phyloP scores from a whole-genome alignment of 2,797 vertebrate species.

The Hydrolagus colliei region DNA sequence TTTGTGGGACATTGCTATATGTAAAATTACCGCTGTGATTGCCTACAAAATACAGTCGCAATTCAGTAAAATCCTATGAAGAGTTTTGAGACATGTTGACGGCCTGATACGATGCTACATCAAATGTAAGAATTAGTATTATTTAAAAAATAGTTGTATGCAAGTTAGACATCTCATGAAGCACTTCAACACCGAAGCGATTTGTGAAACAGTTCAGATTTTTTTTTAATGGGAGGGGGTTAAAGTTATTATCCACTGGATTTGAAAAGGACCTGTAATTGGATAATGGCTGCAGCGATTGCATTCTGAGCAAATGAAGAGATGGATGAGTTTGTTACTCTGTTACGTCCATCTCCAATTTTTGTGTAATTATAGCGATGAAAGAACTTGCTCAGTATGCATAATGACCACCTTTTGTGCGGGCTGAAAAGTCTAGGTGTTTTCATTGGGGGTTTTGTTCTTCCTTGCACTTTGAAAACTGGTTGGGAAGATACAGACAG shows the following conservation, averaged over 20 bases:
- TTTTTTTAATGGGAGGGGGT: conserved; percentile 51
- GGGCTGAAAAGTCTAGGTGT: conserved; percentile 64
- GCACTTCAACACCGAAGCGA: conserved; percentile 37
- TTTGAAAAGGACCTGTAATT: conserved; percentile 65
- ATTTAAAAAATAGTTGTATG: no score
- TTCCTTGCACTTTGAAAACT: conserved; percentile 61
- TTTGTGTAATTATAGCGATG: conserved; percentile 65
- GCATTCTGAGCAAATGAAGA: conserved; percentile 66
- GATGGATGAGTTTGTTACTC: conserved; percentile 59
- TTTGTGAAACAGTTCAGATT: conserved; percentile 54
- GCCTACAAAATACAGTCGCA: no score
- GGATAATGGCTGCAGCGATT: conserved; percentile 62
- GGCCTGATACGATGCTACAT: no score
- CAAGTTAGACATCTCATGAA: neutral
- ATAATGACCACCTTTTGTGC: conserved; percentile 70
- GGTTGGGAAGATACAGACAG: conserved; percentile 60
- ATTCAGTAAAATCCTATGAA: no score
- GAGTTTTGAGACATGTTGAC: no score
- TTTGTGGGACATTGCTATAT: no score
- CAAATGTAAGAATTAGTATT: no score
- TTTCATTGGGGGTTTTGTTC: conserved; percentile 67
- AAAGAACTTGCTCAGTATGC: conserved; percentile 69
- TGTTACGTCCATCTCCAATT: conserved; percentile 60
- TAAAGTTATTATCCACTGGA: conserved; percentile 35
- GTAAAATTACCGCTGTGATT: no score